Evolutionary conservation across 2,797 vertebrate genomes (phyloP), one percentile per base, ranked within the genome.

Genomic region (Eurystomus glaucurus): DNA sequence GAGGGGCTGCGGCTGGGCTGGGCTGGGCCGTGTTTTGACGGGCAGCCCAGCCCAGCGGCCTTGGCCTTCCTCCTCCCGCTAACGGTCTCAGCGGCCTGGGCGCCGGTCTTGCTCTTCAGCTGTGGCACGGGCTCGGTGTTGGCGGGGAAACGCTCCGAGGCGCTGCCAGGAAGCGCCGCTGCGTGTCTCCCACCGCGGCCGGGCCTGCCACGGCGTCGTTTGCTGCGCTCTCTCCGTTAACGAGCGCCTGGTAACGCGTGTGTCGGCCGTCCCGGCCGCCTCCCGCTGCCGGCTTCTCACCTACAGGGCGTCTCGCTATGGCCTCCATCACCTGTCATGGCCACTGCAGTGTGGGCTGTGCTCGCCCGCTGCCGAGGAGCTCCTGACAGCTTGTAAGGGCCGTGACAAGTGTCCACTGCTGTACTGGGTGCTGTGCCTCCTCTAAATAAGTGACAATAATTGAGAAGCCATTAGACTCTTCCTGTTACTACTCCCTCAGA

Each of bases 301-400:
- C 80, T 14, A 1, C 20, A 0, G 45, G 31, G 37, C 17, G 50
- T 10, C 78, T 61, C 1, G 0, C 69, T 0, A 0, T 2, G 15
- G 19, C 23, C 29, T 46, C 54, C 60, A 4, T 25, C 29, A 2
- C 6, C 66, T 52, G 13, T 11, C 29, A 23, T 1, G 14, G 4
- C 37, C n/a, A 1, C 45, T 25, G 45, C 66, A 8, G 2, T 1
- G 13, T 5, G 25, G 29, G 35, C 21, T 43, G 4, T 5, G 29
- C 37, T 66, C 14, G 1, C 50, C 20, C 0, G 0, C 65, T 39
- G n/a, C 54, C 3, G 20, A 29, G 25, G 26, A 20, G 23, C 28
- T 76, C 28, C 19, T 18, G 13, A 10, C 19, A 9, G 16, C 46
- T 41, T 35, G 14, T 14, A 15, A 57, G 23, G 14, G 37, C 79